A percentile compares a stretch with the other conserved stretches of the same genome.
These are phyloP conservation scores for Paramormyrops kingsleyae DNA, from an alignment of 2,113 vertebrate species.

Conservation along the genomic window DNA sequence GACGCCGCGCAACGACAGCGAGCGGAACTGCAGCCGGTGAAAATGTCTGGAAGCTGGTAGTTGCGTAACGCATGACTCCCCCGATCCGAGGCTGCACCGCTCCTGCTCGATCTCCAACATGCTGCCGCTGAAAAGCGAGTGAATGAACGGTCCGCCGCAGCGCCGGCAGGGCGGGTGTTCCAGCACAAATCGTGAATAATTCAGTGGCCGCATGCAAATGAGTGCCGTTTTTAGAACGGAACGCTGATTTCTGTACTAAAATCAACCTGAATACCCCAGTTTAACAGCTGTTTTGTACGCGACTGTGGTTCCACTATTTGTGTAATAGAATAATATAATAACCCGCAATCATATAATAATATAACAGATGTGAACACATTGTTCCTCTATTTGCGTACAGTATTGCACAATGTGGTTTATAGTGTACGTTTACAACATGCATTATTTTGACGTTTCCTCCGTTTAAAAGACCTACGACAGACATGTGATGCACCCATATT, in stretches of 20 bases:
- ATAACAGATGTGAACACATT: neutral
- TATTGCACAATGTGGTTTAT: neutral
- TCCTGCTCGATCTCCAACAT: neutral
- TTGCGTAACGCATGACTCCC: slow-evolving; percentile 29
- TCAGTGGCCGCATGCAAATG: neutral
- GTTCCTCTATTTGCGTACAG: neutral
- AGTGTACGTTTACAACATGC: neutral
- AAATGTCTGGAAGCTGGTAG: slow-evolving; percentile 24
- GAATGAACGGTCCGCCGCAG: neutral
- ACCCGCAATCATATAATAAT: neutral
- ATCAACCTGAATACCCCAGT: neutral
- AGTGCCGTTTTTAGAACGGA: neutral
- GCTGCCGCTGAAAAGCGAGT: neutral
- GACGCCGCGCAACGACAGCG: neutral
- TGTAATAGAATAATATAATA: neutral
- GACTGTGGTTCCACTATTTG: neutral
- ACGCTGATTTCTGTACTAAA: neutral
- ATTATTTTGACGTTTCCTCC: neutral
- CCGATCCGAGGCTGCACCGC: neutral
- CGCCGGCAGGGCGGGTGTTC: neutral
- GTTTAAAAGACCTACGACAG: neutral
- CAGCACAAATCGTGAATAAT: slow-evolving; percentile 10
- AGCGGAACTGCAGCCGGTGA: neutral
- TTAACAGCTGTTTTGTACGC: neutral
- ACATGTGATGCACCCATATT: neutral